Base-by-base conservation (phyloP, 2,888 invertebrate genomes). In the Onchidella celtica region DNA sequence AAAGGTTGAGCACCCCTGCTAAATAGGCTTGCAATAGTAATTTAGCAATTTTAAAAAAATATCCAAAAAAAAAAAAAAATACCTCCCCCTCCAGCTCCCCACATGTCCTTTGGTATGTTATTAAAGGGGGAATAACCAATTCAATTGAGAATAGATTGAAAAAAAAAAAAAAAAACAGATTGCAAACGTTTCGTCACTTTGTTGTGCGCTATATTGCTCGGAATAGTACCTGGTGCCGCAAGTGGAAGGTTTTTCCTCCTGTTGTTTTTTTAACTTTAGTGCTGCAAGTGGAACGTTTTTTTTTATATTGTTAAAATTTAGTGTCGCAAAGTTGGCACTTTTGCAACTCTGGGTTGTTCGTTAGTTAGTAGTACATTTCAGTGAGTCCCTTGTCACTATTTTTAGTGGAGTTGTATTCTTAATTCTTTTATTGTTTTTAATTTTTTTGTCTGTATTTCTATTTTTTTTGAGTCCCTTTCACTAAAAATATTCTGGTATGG, bases 181-280 rank as follows among this genome's bases (percentile, higher is more conserved):
- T 61, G 61, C 61, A 61, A 61, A 61, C 61, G 61, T 61, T 61
- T 61, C n/a, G 27, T 61, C 61, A 61, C 61, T 61, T 61, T 61
- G 61, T 61, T 61, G 61, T 61, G 61, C 61, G 61, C 61, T 61
- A 61, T 61, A 61, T 61, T 61, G 61, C 61, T 61, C 61, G 61
- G 61, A 61, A n/a, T 61, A 9, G 61, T 61, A 61, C n/a, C n/a
- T 61, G 27, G 61, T 61, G 61, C 61, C 61, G 61, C 61, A 61
- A 61, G 61, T 61, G 61, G 61, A 61, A 61, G 61, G 61, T 61
- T 61, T 61, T 61, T 14, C 61, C n/a, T 61, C 61, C 61, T 61
- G n/a, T 61, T 61, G 61, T 61, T 61, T n/a, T n/a, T n/a, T 61
- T 61, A 61, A 61, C 11, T 61, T 4, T 61, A 61, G 27, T 61